A percentile compares a stretch with the other conserved stretches of the same genome.
Conservation (phyloP, 2,797 vertebrate genomes). For the Eremophila alpestris region DNA sequence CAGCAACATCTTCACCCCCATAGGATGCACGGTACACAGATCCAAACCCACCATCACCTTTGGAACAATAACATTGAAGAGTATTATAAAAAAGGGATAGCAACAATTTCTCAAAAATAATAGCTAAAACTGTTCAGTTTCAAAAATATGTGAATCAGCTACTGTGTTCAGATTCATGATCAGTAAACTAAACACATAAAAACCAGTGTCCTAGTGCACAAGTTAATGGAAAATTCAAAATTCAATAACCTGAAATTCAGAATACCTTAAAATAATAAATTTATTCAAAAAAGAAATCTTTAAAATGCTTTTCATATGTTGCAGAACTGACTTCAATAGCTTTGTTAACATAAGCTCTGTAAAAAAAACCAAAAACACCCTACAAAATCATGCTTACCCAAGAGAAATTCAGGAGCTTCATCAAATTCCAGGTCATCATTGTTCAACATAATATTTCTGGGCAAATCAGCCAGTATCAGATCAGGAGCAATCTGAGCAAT, state of each 20-base stretch:
- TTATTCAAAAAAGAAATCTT: neutral
- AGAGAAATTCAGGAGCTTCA: conserved; percentile 84
- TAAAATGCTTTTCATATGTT: neutral
- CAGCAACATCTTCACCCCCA: conserved; percentile 92
- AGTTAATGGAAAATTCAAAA: neutral
- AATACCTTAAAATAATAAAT: neutral
- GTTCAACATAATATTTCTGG: conserved; percentile 87
- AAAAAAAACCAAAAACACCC: neutral
- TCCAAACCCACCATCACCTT: conserved; percentile 95
- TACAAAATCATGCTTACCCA: conserved; percentile 77
- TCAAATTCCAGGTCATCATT: conserved; percentile 85
- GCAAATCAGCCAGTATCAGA: conserved; percentile 88
- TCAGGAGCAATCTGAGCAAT: conserved; percentile 95
- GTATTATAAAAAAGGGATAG: neutral
- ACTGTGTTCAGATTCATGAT: neutral
- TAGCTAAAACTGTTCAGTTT: neutral
- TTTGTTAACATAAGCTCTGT: neutral
- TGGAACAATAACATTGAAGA: neutral
- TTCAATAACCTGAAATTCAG: neutral
- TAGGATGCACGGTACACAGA: conserved; percentile 93
- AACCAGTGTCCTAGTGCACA: neutral
- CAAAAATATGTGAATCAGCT: neutral
- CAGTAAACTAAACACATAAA: neutral
- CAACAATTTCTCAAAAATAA: neutral
- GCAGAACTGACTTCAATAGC: neutral